Base-by-base conservation (phyloP, 2,797 vertebrate species). In the Ptychobarbus kaznakovi region DNA sequence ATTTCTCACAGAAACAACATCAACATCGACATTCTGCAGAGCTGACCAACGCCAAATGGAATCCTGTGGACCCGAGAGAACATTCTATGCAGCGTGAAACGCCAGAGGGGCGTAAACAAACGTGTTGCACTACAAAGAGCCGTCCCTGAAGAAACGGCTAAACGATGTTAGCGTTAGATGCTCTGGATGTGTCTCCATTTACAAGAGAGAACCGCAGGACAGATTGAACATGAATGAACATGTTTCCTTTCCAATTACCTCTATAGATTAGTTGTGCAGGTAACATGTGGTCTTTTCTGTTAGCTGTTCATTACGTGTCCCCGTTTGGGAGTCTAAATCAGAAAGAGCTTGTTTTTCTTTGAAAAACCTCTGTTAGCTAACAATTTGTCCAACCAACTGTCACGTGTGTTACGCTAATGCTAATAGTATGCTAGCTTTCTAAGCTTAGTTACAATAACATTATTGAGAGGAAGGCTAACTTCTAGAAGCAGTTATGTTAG, bases 21-120 rank as follows among this genome's bases (percentile, higher is more conserved):
- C 74, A 80, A 83, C 81, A 44, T 44, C 12, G 51, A 72, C 83
- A 72, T 72, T 79, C 66, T 1, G 76, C 51, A 16, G 20, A 68
- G 6, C 51, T 79, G 82, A 79, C 83, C 66, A 22, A 61, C 13
- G 13, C 5, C 83, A 85, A 79, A 85, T 85, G 66, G 51, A 79
- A 79, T 85, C 83, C 28, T 53, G 40, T 4, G 6, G 83, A 85
- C 83, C 66, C 51, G 66, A 72, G 83, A 85, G 76, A 84, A 61
- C 65, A 61, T 84, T 82, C 66, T 46, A 84, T 79, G 66, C 75
- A 46, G 75, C 13, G 75, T 72, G 75, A 79, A 85, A 58, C 20
- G 51, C 83, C 76, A 85, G 76, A 68, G 28, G 83, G 83, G 46
- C 6, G 51, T 61, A 85, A 85, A 85, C 83, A 85, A 49, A 40